A percentile compares a stretch with the other conserved stretches of the same genome.
Evolutionary conservation across 2,888 invertebrate genomes (phyloP).

Genomic region (Drosophila nr. perissopoda): DNA sequence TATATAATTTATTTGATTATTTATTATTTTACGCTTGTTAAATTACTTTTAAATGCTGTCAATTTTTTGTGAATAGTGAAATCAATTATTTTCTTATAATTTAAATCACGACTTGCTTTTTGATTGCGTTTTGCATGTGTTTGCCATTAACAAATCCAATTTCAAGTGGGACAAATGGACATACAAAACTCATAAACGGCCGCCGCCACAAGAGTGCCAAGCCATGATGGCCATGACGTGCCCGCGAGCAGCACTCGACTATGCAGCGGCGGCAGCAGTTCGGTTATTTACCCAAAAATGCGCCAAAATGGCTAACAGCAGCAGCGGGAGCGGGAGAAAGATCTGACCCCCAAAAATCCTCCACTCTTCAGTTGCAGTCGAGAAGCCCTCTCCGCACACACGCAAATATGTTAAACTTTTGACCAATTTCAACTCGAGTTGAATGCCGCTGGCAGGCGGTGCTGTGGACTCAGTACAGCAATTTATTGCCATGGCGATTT

Average conservation of each 20-base stretch:
- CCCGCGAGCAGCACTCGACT: conserved; percentile 49
- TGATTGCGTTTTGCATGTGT: conserved; percentile 11
- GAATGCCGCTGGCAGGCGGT: conserved; percentile 49
- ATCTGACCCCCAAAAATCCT: conserved; percentile 6
- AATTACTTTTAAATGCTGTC: conserved; percentile 41
- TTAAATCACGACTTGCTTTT: conserved; percentile 24
- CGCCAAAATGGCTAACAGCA: conserved; percentile 63
- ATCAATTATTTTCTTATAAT: conserved; percentile 46
- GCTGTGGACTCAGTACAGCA: conserved; percentile 63
- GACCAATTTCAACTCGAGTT: conserved; percentile 79
- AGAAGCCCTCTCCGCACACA: conserved; percentile 56
- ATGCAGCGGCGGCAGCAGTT: conserved; percentile 49
- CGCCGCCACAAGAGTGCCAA: conserved; percentile 18
- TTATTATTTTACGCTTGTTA: conserved; percentile 40
- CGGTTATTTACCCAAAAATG: conserved; percentile 72
- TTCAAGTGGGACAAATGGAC: conserved; percentile 9
- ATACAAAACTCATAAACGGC: conserved; percentile 36
- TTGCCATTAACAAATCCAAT: conserved; percentile 3
- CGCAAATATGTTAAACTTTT: conserved; percentile 81
- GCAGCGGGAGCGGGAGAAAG: conserved; percentile 9
- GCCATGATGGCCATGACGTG: conserved; percentile 23
- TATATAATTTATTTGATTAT: conserved; percentile 21
- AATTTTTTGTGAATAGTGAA: conserved; percentile 36
- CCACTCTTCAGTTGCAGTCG: conserved; percentile 19
- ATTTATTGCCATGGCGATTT: conserved; percentile 81